Evolutionary conservation across 2,888 invertebrate genomes (phyloP), one percentile per base, ranked within the genome.

Genomic region (Priapulus caudatus): DNA sequence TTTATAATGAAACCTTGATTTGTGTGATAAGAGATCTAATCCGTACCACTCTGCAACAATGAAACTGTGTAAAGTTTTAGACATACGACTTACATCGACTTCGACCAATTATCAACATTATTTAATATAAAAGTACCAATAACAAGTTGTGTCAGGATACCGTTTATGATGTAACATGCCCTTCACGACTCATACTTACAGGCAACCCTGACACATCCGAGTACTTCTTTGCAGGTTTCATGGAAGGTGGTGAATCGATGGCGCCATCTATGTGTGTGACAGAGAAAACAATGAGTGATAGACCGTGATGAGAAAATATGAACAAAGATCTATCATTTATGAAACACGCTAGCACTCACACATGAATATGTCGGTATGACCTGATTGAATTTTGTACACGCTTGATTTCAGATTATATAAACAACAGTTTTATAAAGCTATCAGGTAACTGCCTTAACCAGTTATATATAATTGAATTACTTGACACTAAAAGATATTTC

Each of bases 141-240:
- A n/a, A n/a, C n/a, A n/a, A n/a, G n/a, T n/a, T n/a, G n/a, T n/a
- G n/a, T n/a, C n/a, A n/a, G n/a, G n/a, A n/a, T n/a, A n/a, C 16
- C 10, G 45, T 10, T n/a, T n/a, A 15, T 45, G 5, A 15, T 15
- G 10, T 15, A 52, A 24, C 5, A 47, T 48, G 43, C 5, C 15
- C 22, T 5, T 33, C 46, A 20, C 5, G 15, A 48, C 20, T 16
- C 23, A 48, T 47, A 69, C 74, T 68, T 68, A 78, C 85, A 45
- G 83, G 81, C 23, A 91, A 71, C 0, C 91, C 91, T 51, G 89
- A 89, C 57, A 92, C 82, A 67, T 92, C 92, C 0, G 91, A 92
- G 70, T 92, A 92, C 64, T 91, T 92, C 66, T 90, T 90, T 0
- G 86, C 81, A 2, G 92, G 92, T 66, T 81, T 82, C 66, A 91